These are phyloP conservation scores for Melanogrammus aeglefinus DNA, from an alignment of 2,797 vertebrate species.

Conservation along the genomic window DNA sequence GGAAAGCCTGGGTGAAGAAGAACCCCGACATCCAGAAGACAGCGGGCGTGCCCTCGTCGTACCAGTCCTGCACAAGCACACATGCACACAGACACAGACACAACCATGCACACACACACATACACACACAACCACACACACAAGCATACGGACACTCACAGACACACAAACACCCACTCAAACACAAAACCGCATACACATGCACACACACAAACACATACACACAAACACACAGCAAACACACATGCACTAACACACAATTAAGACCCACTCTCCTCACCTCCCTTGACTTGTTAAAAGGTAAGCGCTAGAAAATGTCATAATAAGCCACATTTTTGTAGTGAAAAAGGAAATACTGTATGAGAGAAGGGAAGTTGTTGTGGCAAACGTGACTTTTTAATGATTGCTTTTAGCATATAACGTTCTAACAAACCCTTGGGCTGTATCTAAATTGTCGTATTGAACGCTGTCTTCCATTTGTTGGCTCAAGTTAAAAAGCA, in stretches of 20 bases:
- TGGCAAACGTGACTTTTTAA: background rate
- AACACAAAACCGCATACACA: no score
- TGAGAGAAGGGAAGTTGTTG: background rate
- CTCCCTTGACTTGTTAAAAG: background rate
- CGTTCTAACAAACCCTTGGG: background rate
- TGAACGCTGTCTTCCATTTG: background rate
- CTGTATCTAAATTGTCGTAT: background rate
- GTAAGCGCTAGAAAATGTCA: background rate
- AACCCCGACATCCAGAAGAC: conserved; percentile 90
- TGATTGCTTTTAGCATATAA: background rate
- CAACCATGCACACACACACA: background rate
- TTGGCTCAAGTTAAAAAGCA: background rate
- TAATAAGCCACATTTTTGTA: background rate
- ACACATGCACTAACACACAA: background rate
- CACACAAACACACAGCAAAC: background rate
- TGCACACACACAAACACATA: background rate
- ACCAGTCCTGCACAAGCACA: conserved; percentile 77
- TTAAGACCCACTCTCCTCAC: background rate
- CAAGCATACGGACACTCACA: no score
- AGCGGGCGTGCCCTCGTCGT: conserved; percentile 76
- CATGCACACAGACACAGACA: background rate
- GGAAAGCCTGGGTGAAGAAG: conserved; percentile 92
- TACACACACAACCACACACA: background rate
- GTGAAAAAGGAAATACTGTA: background rate
- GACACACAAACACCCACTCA: no score